A percentile compares a stretch with the other conserved stretches of the same genome.
Conservation (phyloP, 2,113 vertebrate genomes). For the Delphinus delphis region DNA sequence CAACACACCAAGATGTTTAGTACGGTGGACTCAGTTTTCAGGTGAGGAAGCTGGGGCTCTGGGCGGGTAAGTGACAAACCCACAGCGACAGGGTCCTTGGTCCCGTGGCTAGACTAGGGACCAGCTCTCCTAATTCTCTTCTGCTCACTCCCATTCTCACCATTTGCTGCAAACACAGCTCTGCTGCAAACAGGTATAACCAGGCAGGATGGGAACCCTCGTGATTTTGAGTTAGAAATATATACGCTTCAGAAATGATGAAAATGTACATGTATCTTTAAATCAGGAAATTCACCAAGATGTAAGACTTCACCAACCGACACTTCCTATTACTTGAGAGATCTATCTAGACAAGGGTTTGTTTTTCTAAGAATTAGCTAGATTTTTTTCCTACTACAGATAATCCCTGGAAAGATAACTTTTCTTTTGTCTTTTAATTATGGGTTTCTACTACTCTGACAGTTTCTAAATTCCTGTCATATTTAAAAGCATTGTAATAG, state of each 20-base stretch:
- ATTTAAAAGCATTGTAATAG: background rate
- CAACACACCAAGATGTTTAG: rapidly evolving
- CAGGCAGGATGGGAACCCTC: background rate
- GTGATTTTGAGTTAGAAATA: background rate
- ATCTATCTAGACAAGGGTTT: background rate
- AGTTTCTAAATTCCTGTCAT: background rate
- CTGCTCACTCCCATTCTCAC: too few relatives aligned
- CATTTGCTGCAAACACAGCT: rapidly evolving
- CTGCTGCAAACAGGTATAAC: background rate
- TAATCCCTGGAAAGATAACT: background rate
- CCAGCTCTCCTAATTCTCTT: background rate
- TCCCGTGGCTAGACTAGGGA: rapidly evolving
- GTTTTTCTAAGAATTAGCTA: background rate
- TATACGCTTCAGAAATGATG: background rate
- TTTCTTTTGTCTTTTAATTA: background rate
- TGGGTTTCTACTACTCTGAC: background rate
- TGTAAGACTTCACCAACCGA: background rate
- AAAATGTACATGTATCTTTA: background rate
- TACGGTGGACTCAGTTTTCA: background rate
- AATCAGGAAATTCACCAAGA: background rate
- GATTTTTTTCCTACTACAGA: background rate
- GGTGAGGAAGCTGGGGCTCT: background rate
- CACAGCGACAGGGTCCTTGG: background rate
- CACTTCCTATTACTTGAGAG: background rate
- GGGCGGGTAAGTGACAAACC: background rate